Evolutionary conservation across 2,113 vertebrate species (phyloP), one percentile per base, ranked within the genome.

Genomic region (Neomonachus schauinslandi): DNA sequence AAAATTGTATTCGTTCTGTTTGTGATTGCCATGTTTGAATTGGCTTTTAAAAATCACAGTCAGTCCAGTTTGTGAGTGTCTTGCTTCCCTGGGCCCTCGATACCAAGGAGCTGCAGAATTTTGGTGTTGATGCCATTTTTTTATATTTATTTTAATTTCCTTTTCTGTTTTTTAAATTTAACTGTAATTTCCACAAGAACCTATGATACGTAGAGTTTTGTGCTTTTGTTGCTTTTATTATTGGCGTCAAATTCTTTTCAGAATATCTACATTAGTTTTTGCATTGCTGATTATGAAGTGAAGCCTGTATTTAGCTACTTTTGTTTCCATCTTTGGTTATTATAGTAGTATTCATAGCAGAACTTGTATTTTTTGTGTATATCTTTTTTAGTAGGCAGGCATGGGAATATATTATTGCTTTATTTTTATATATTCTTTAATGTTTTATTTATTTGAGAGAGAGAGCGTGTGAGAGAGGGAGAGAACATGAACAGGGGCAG

Each of bases 171-270:
- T 67, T 74, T 22, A 12, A 86, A 46, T 85, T 63, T 76, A 67
- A 71, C 33, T 53, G 1, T 61, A 63, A 49, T 88, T 96, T 55
- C n/a, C 36, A 55, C 24, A 46, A 74, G 53, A 82, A 36, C n/a
- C 84, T 65, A 13, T 82, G 36, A 82, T 74, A 82, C 16, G 16
- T 92, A 16, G 46, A 46, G 2, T 53, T 86, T 36, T 71, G 11
- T 94, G 71, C 31, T 79, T 86, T 95, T 80, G 69, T 82, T 65
- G n/a, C 42, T 95, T 88, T 92, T 31, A 49, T 53, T 77, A 81
- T n/a, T 92, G 42, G 55, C 22, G 2, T 53, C 74, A 77, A 4
- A 61, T 63, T 82, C 33, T 63, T 83, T 74, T 72, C 65, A 87
- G n/a, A 83, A 46, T 88, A 71, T 81, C 42, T 87, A 33, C 11